Evolutionary conservation across 2,888 invertebrate genomes (phyloP).

Genomic region (Drosophila phalerata): DNA sequence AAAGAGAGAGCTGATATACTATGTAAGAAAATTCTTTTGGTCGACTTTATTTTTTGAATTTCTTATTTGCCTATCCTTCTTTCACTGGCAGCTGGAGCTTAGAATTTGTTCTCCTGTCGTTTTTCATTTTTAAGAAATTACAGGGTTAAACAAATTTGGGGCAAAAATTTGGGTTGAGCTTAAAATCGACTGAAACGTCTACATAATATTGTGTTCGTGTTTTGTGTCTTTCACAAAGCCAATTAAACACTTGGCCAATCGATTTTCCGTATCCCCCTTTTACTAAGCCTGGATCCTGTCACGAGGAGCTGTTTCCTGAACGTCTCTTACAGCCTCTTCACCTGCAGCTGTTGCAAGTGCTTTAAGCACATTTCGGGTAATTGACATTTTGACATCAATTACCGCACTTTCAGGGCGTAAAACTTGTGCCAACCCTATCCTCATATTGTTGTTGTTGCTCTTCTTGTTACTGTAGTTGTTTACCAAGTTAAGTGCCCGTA

Average conservation of each 20-base stretch:
- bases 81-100: conserved; percentile 18
- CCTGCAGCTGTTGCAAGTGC: conserved; percentile 53
- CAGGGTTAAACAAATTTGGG: conserved; percentile 46
- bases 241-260: conserved; percentile 67
- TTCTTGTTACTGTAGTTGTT: conserved; percentile 29
- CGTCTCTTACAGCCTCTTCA: conserved; percentile 26
- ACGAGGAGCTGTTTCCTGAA: conserved; percentile 25
- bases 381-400: conserved; percentile 77
- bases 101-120: conserved; percentile 33
- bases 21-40: conserved; percentile 30
- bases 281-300: conserved; percentile 20
- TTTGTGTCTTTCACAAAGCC: conserved; percentile 55
- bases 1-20: conserved; percentile 54
- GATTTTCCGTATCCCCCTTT: conserved; percentile 51
- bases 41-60: conserved; percentile 13
- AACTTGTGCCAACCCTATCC: conserved; percentile 36
- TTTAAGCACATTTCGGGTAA: conserved; percentile 72
- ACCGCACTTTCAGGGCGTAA: conserved; percentile 59
- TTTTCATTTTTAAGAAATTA: conserved; percentile 43
- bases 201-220: conserved; percentile 18
- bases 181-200: conserved; percentile 11
- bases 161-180: conserved; percentile 15
- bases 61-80: conserved; percentile 10
- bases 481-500: conserved; percentile 42
- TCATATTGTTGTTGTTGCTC: conserved; percentile 7